phyloP scores from a whole-genome alignment of 2,888 invertebrate genomes.

The Protophormia terraenovae region DNA sequence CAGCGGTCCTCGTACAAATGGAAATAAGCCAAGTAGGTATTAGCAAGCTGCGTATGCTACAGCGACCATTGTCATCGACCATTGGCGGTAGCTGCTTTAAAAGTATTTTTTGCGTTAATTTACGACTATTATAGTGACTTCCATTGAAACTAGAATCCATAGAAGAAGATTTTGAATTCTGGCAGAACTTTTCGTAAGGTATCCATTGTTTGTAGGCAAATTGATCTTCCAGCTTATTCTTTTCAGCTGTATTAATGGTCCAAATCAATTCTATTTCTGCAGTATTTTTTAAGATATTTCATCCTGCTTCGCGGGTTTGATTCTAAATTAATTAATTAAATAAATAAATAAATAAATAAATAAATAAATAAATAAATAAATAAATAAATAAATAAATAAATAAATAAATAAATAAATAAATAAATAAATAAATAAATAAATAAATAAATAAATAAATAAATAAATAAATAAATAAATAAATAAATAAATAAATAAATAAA shows the following conservation, averaged over 20 bases:
- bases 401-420: too few species aligned
- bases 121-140: slow-evolving; percentile 75
- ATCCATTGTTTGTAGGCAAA: slow-evolving; percentile 75
- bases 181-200: slow-evolving; percentile 70
- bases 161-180: slow-evolving; percentile 72
- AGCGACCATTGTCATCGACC: slow-evolving; percentile 89
- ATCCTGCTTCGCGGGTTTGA: too few species aligned
- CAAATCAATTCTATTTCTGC: slow-evolving; percentile 65
- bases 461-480: too few species aligned
- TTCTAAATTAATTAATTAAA: too few species aligned
- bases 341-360: too few species aligned
- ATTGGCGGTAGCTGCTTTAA: slow-evolving; percentile 88
- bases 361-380: too few species aligned
- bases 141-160: slow-evolving; percentile 74
- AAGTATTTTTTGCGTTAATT: slow-evolving; percentile 90
- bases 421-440: too few species aligned
- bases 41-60: slow-evolving; percentile 90
- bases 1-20: slow-evolving; percentile 94
- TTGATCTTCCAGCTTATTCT: slow-evolving; percentile 75
- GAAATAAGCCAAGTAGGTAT: slow-evolving; percentile 91
- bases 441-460: too few species aligned
- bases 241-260: slow-evolving; percentile 72
- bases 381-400: too few species aligned
- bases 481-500: too few species aligned
- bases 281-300: too few species aligned